Evolutionary conservation across 1,140 invertebrate species (phyloP).

Genomic region (Plutomurus gul): DNA sequence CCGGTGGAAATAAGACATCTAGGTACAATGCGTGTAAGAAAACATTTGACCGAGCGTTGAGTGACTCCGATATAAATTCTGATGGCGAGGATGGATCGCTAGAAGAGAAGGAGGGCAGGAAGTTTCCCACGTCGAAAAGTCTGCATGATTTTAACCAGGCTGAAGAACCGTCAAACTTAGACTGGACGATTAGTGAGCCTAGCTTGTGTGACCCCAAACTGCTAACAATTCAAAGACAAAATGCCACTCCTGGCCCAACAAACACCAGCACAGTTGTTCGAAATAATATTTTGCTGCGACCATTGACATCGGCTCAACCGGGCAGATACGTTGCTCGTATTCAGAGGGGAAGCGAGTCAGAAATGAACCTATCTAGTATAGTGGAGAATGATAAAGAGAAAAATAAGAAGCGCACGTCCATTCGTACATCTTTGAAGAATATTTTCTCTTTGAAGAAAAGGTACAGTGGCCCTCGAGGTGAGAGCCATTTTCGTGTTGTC

Average conservation of each 20-base stretch:
- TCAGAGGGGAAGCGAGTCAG: slow-evolving; percentile 33
- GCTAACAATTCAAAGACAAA: not conserved
- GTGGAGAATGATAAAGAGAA: slow-evolving; percentile 22
- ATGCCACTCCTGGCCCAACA: not conserved
- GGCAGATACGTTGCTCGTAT: slow-evolving; percentile 23
- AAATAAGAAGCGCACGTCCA: slow-evolving; percentile 54
- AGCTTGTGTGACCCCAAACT: slow-evolving; percentile 24
- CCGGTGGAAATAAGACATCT: not conserved
- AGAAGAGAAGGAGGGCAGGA: slow-evolving; percentile 31
- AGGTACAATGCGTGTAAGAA: not conserved
- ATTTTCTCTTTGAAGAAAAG: slow-evolving; percentile 57
- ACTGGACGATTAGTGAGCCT: slow-evolving; percentile 31
- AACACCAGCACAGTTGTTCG: slow-evolving; percentile 2
- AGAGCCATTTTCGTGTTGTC: slow-evolving; percentile 14
- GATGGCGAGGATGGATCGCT: slow-evolving; percentile 32
- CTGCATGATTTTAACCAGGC: slow-evolving; percentile 48
- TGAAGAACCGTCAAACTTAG: not conserved
- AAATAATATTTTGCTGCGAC: slow-evolving; percentile 40
- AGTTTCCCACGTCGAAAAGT: slow-evolving; percentile 48
- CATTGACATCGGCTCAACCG: slow-evolving; percentile 19
- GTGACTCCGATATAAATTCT: slow-evolving; percentile 46
- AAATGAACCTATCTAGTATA: slow-evolving; percentile 32
- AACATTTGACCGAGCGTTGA: not conserved
- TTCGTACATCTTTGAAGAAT: slow-evolving; percentile 55
- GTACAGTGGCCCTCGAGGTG: slow-evolving; percentile 48